A percentile compares a stretch with the other conserved stretches of the same genome.
Conservation (phyloP, 2,797 vertebrate species). For the Atherinosoma microstoma region DNA sequence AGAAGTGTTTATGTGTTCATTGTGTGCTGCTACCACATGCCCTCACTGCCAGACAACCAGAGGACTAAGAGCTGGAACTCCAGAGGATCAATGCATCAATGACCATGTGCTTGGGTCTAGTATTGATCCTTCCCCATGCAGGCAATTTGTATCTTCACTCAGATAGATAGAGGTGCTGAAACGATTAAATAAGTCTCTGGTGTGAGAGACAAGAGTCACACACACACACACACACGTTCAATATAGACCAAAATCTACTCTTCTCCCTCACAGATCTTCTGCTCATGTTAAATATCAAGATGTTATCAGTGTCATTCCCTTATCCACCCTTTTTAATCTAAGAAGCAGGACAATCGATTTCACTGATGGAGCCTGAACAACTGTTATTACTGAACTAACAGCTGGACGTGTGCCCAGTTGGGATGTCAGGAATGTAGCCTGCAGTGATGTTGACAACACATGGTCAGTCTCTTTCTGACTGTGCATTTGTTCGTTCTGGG, state of each 20-base stretch:
- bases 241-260: conserved; percentile 35
- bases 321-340: conserved; percentile 38
- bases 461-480: conserved; percentile 66
- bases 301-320: conserved; percentile 31
- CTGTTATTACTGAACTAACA: conserved; percentile 60
- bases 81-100: conserved; percentile 71
- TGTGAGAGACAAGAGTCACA: conserved; percentile 35
- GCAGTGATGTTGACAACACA: conserved; percentile 73
- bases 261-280: conserved; percentile 54
- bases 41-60: conserved; percentile 51
- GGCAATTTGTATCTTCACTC: conserved; percentile 67
- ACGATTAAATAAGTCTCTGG: conserved; percentile 65
- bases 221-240: conserved; percentile 36
- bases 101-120: conserved; percentile 51
- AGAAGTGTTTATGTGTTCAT: conserved; percentile 76
- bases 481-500: conserved; percentile 65
- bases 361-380: conserved; percentile 54
- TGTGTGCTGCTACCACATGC: conserved; percentile 63
- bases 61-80: conserved; percentile 50
- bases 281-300: conserved; percentile 44
- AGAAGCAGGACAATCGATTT: conserved; percentile 60
- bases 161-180: conserved; percentile 64
- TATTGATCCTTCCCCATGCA: conserved; percentile 70
- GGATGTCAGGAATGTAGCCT: conserved; percentile 74
- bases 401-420: conserved; percentile 65